Percentiles rank a stretch among this genome's conserved stretches.
Conservation (phyloP, 2,888 invertebrate species). For the Aleiodes leptofemur region DNA sequence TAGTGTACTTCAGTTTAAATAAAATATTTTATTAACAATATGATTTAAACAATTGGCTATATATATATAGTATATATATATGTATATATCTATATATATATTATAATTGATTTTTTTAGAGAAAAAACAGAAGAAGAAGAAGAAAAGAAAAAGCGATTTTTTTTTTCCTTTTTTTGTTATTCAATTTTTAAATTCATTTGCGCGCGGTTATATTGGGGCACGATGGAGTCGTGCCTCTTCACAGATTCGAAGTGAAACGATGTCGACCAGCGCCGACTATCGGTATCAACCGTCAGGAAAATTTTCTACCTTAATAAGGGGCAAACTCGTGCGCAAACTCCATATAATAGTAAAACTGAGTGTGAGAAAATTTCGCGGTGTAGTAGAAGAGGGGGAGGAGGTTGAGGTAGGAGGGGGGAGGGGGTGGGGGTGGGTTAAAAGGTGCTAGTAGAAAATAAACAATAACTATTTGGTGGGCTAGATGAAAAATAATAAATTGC, state of each 20-base stretch:
- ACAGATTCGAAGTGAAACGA: constrained; percentile 60
- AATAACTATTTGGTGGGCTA: constrained; percentile 44
- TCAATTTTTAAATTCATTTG: constrained; percentile 54
- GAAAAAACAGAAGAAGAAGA: neutral
- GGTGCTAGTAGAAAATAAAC: constrained; percentile 46
- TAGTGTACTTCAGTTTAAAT: neutral
- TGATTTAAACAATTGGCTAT: no score
- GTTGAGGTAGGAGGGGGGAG: no score
- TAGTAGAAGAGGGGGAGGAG: neutral
- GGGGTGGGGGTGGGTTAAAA: neutral
- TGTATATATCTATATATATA: no score
- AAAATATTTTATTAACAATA: neutral
- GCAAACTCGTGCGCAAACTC: constrained; percentile 63
- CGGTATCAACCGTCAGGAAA: constrained; percentile 59
- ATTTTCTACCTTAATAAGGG: constrained; percentile 48
- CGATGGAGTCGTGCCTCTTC: constrained; percentile 47
- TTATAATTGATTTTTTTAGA: no score
- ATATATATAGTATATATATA: no score
- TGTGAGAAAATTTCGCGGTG: neutral
- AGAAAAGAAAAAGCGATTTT: neutral
- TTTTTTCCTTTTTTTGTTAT: neutral
- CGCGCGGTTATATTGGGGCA: constrained; percentile 54
- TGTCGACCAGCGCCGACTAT: constrained; percentile 70
- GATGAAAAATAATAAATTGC: constrained; percentile 54
- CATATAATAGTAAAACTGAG: constrained; percentile 45